phyloP scores from a whole-genome alignment of 2,888 invertebrate genomes.

The Xestia rhomboidea region DNA sequence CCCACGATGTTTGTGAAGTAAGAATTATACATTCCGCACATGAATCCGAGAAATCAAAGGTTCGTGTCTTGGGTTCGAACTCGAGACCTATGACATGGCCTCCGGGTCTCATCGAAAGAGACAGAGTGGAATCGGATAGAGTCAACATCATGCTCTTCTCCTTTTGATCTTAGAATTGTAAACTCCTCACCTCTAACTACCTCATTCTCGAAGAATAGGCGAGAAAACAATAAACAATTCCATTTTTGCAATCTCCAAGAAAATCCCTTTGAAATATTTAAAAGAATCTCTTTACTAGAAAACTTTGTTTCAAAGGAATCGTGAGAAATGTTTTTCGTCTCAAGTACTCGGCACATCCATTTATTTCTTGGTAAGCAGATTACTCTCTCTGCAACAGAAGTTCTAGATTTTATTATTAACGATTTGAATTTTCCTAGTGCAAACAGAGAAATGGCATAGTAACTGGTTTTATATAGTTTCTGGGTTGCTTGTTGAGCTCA shows the following conservation, averaged over 20 bases:
- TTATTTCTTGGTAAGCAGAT: conserved; percentile 34
- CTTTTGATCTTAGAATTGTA: background rate
- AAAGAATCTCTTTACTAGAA: conserved; percentile 40
- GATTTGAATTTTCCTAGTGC: conserved; percentile 5
- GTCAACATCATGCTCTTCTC: background rate
- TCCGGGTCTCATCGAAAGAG: background rate
- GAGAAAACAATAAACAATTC: conserved; percentile 8
- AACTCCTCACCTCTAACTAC: background rate
- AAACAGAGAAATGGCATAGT: background rate
- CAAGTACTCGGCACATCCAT: conserved; percentile 14
- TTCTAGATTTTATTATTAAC: conserved; percentile 16
- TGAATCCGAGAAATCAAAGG: too few species aligned
- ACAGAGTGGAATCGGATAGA: background rate
- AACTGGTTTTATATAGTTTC: background rate
- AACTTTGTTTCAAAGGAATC: conserved; percentile 42
- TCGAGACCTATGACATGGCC: too few species aligned
- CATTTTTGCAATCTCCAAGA: conserved; percentile 18
- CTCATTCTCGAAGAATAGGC: background rate
- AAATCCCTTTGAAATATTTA: conserved; percentile 39
- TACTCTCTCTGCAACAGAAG: conserved; percentile 26
- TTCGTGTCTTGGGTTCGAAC: too few species aligned
- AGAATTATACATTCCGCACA: too few species aligned
- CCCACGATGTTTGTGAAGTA: too few species aligned
- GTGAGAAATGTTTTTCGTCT: conserved; percentile 22
- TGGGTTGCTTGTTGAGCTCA: background rate